A percentile compares a stretch with the other conserved stretches of the same genome.
Conservation (phyloP, 1,140 invertebrate species). For the Sminthurides bifidus region DNA sequence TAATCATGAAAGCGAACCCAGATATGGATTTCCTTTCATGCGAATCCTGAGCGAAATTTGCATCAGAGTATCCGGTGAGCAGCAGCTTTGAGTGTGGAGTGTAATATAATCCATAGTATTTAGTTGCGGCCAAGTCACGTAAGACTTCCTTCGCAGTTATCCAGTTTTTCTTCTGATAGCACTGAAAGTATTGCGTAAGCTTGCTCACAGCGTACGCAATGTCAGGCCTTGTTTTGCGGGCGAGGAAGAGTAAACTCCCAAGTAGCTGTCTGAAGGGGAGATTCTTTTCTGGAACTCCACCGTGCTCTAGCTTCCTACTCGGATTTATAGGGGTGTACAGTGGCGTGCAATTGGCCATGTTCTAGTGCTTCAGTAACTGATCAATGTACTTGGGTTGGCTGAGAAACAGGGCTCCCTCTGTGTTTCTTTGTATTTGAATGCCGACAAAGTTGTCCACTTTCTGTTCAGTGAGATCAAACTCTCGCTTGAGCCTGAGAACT, state of each 20-base stretch:
- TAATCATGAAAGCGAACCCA: conserved; percentile 35
- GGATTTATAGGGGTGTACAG: conserved; percentile 12
- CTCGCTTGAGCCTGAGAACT: neutral
- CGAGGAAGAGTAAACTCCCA: conserved; percentile 15
- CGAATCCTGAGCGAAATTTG: conserved; percentile 27
- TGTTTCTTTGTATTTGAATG: conserved; percentile 34
- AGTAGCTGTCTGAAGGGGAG: conserved; percentile 13
- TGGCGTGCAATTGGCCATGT: conserved; percentile 16
- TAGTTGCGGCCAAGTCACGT: conserved; percentile 31
- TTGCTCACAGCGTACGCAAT: conserved; percentile 19
- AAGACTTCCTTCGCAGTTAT: conserved; percentile 31
- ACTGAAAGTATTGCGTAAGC: conserved; percentile 21
- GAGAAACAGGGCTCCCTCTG: conserved; percentile 27
- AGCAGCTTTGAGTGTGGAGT: neutral
- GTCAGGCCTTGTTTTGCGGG: conserved; percentile 7
- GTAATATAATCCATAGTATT: conserved; percentile 16
- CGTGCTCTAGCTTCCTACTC: neutral
- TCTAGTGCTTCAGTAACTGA: conserved; percentile 10
- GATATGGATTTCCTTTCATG: conserved; percentile 20
- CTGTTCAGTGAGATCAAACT: neutral
- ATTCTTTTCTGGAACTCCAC: neutral
- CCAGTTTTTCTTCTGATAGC: conserved; percentile 25
- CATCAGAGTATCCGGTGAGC: conserved; percentile 11
- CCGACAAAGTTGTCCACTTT: conserved; percentile 26
- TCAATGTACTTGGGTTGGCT: conserved; percentile 4